Evolutionary conservation across 2,888 invertebrate genomes (phyloP), one percentile per base, ranked within the genome.

Genomic region (Troides helena): DNA sequence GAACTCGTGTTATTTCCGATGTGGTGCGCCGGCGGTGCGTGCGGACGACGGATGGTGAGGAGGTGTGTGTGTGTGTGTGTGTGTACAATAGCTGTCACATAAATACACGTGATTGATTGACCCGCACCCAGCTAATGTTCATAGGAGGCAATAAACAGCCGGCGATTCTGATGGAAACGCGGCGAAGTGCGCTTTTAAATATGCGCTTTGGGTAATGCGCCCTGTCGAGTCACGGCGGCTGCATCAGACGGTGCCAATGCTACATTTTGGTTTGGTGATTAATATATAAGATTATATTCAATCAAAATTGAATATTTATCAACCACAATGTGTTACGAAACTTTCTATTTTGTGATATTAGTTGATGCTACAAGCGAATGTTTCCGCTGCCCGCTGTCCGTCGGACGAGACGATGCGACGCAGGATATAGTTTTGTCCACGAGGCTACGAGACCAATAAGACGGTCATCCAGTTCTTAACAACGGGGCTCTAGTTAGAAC

Each of bases 91-190:
- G 82, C 85, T 87, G 90, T 90, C 89, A 89, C 89, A 90, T 90
- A 90, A 90, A 89, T 85, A 86, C 82, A 74, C 78, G 86, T 90
- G 91, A 92, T 92, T 89, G 91, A 92, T 92, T 87, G 89, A 84
- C 89, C 90, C 88, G 88, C 89, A 90, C 85, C 82, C 86, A 76
- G 83, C 87, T 87, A 87, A 88, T 89, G 89, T 81, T 84, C 80
- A 84, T 85, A 87, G 87, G 88, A 88, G 89, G 85, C 85, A 81
- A 88, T 90, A 89, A 90, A 90, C 90, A 91, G 89, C 89, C 90
- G 91, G 80, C 82, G 77, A 83, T 82, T 80, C 80, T 79, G 80
- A 81, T 78, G 68, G 75, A 79, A 79, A 81, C 78, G 79, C 77
- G 73, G 78, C 78, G 77, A 76, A 76, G 76, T 71, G 77, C 73